These are phyloP conservation scores for Drosophila eohydei DNA, from an alignment of 2,888 invertebrate species.

Conservation along the genomic window DNA sequence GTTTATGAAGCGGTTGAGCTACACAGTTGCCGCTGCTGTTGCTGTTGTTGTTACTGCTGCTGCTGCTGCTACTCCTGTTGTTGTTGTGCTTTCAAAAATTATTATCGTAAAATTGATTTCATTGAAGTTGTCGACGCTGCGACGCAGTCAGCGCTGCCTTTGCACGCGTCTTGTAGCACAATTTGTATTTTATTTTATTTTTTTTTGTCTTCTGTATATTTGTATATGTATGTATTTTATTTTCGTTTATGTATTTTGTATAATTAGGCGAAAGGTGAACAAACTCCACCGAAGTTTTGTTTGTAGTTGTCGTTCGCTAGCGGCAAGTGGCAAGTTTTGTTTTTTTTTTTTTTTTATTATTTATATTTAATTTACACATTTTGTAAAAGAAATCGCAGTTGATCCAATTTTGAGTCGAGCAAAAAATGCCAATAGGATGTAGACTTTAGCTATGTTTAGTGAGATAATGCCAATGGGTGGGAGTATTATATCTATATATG, in stretches of 20 bases:
- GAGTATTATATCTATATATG: neutral
- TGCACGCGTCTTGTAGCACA: conserved; percentile 62
- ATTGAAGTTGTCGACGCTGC: conserved; percentile 70
- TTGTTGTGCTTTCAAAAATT: conserved; percentile 71
- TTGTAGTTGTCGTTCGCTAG: conserved; percentile 29
- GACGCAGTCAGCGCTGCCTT: conserved; percentile 43
- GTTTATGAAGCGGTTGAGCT: conserved; percentile 75
- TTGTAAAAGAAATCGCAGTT: conserved; percentile 72
- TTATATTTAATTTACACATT: conserved; percentile 63
- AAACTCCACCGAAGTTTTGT: conserved; percentile 59
- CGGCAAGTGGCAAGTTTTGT: conserved; percentile 37
- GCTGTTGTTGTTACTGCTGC: conserved; percentile 13
- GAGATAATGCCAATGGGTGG: neutral
- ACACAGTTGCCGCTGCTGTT: conserved; percentile 48
- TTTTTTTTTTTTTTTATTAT: conserved; percentile 24
- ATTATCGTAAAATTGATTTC: conserved; percentile 82
- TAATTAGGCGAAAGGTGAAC: conserved; percentile 81
- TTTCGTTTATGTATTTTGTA: conserved; percentile 76
- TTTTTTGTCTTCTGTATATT: conserved; percentile 21
- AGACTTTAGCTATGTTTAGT: neutral
- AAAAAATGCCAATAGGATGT: neutral
- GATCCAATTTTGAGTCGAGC: conserved; percentile 19
- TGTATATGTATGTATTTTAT: conserved; percentile 27
- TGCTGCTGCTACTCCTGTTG: conserved; percentile 27
- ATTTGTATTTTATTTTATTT: conserved; percentile 17